These are phyloP conservation scores for Aphis gossypii DNA, from an alignment of 1,140 invertebrate species.

Conservation along the genomic window DNA sequence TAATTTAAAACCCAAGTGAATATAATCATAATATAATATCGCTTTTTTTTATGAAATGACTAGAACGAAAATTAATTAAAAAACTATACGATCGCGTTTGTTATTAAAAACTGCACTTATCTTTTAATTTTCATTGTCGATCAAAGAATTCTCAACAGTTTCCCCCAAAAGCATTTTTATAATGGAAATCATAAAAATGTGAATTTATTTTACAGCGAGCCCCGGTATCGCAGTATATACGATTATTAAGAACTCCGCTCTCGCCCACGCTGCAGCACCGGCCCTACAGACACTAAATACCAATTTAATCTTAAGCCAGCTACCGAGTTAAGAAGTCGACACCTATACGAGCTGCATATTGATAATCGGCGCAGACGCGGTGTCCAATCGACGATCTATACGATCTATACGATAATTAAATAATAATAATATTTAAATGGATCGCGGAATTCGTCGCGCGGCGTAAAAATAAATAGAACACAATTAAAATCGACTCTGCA, in stretches of 20 bases:
- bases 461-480: neutral
- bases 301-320: neutral
- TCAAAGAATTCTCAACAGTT: neutral
- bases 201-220: slow-evolving; percentile 10
- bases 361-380: neutral
- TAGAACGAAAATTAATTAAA: slow-evolving; percentile 8
- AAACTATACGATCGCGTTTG: neutral
- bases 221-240: neutral
- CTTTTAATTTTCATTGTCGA: slow-evolving; percentile 21
- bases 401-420: neutral
- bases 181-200: slow-evolving; percentile 20
- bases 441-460: neutral
- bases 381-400: neutral
- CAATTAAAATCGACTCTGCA: neutral
- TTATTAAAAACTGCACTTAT: slow-evolving; percentile 16
- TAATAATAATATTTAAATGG: neutral
- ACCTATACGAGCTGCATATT: neutral
- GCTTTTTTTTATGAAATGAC: neutral
- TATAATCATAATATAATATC: neutral
- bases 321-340: neutral
- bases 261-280: neutral
- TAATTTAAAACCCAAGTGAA: neutral
- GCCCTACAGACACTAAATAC: neutral
- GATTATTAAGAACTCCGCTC: neutral
- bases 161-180: neutral